phyloP scores from a whole-genome alignment of 2,888 invertebrate species.

The Lathronympha strigana region DNA sequence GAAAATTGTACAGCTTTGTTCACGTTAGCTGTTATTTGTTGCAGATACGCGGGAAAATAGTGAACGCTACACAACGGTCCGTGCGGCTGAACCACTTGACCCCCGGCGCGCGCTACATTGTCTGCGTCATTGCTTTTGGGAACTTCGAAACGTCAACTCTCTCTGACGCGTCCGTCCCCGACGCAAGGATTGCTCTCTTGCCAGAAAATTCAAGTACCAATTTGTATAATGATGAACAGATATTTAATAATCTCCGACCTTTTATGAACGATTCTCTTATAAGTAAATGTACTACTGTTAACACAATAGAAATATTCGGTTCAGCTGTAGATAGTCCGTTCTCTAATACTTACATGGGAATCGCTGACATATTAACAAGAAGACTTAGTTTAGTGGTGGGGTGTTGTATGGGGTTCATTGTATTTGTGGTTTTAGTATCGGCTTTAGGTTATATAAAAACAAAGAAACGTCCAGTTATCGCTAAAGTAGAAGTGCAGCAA shows the following conservation, averaged over 20 bases:
- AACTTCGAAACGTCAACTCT: slow-evolving; percentile 82
- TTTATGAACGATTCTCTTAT: slow-evolving; percentile 87
- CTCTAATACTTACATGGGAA: slow-evolving; percentile 87
- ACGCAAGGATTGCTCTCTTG: slow-evolving; percentile 79
- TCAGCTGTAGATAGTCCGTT: slow-evolving; percentile 83
- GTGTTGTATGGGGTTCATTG: slow-evolving; percentile 93
- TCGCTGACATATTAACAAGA: slow-evolving; percentile 90
- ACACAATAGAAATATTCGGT: slow-evolving; percentile 89
- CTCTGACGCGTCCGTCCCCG: slow-evolving; percentile 72
- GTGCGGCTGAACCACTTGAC: slow-evolving; percentile 89
- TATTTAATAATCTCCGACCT: slow-evolving; percentile 70
- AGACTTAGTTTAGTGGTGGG: slow-evolving; percentile 94
- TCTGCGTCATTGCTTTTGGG: slow-evolving; percentile 94
- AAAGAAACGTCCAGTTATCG: slow-evolving; percentile 91
- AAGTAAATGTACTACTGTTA: slow-evolving; percentile 90
- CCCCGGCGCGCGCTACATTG: slow-evolving; percentile 92
- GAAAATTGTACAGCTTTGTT: slow-evolving; percentile 36
- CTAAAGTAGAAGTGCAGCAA: slow-evolving; percentile 88
- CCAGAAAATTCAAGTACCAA: slow-evolving; percentile 68
- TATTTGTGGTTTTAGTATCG: slow-evolving; percentile 93
- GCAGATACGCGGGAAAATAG: slow-evolving; percentile 90
- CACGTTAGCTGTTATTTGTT: slow-evolving; percentile 41
- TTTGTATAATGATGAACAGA: slow-evolving; percentile 85
- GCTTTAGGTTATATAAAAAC: slow-evolving; percentile 93
- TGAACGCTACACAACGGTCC: slow-evolving; percentile 89